Evolutionary conservation across 2,888 invertebrate species (phyloP), one percentile per base, ranked within the genome.

Genomic region (Arenicola marina): DNA sequence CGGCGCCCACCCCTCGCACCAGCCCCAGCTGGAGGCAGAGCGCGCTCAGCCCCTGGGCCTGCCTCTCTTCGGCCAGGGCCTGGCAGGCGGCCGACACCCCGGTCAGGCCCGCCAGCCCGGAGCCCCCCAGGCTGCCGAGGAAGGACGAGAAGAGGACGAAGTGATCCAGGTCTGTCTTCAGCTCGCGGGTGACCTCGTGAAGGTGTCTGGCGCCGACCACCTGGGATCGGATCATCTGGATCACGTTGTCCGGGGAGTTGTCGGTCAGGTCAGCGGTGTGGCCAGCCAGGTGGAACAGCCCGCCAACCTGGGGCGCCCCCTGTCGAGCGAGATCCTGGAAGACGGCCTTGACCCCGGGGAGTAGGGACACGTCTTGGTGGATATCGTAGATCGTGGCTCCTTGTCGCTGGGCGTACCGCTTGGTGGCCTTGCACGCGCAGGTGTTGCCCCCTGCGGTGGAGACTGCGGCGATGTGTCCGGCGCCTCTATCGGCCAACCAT

Each of bases 401-500:
- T 7, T 48, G 11, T 11, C 7, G 7, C 15, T 48, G 7, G n/a
- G 24, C n/a, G 15, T 21, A 48, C 7, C 24, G 11, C 24, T 48
- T 24, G 48, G 26, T 48, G 15, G 53, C 29, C 29, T 28, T 53
- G 31, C 7, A 15, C 29, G 32, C 28, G 53, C 7, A 53, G 24
- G 15, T 7, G 11, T 24, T 24, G 7, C 26, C 15, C 7, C 48
- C 48, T 11, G 15, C 26, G 28, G 28, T 7, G 7, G 53, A 53
- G 11, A 53, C 31, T 11, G 29, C 4, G 29, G 53, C 53, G 31
- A 56, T 56, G 7, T 38, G n/a, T 24, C 7, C 7, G 26, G 56
- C 56, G 33, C 56, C 56, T 38, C 21, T 24, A 4, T 38, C 43
- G 7, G 24, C 15, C 56, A 56, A 24, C 56, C 56, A 56, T 24